Percentiles rank a stretch among this genome's conserved stretches.
Conservation (phyloP, 37 sponge, comb jelly and placozoan genomes). For the Mnemiopsis leidyi region DNA sequence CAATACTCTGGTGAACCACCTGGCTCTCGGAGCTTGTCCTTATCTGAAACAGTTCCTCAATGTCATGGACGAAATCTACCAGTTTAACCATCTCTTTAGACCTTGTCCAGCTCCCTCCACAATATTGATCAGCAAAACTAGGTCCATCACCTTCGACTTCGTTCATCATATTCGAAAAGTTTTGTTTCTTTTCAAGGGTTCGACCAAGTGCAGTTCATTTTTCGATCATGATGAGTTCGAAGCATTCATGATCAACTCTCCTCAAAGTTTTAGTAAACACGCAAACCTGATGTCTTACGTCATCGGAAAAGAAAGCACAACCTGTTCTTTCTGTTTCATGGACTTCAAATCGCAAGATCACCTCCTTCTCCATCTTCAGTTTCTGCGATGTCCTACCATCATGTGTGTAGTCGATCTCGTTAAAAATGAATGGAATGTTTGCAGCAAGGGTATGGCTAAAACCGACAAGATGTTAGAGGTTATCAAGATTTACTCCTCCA, state of each 20-base stretch:
- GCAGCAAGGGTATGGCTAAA: not conserved
- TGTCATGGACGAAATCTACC: not conserved
- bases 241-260: conserved; percentile 14
- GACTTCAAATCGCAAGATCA: not conserved
- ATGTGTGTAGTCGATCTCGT: not conserved
- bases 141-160: not conserved
- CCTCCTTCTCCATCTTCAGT: conserved; percentile 9
- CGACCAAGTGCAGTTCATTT: not conserved
- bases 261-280: not conserved
- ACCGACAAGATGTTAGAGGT: conserved; percentile 3
- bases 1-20: not conserved
- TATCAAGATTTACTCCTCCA: conserved; percentile 11
- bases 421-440: conserved; percentile 19
- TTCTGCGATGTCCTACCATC: conserved; percentile 22
- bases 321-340: conserved; percentile 49
- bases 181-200: conserved; percentile 1
- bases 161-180: conserved; percentile 25
- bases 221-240: conserved; percentile 50
- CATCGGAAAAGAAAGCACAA: not conserved
- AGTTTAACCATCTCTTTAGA: conserved; percentile 22
- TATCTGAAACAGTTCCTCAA: conserved; percentile 29
- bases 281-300: not conserved
- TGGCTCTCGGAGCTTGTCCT: conserved; percentile 41
- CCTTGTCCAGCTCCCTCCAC: not conserved
- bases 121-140: not conserved